phyloP scores from a whole-genome alignment of 2,797 vertebrate genomes.

The Lophius americanus region DNA sequence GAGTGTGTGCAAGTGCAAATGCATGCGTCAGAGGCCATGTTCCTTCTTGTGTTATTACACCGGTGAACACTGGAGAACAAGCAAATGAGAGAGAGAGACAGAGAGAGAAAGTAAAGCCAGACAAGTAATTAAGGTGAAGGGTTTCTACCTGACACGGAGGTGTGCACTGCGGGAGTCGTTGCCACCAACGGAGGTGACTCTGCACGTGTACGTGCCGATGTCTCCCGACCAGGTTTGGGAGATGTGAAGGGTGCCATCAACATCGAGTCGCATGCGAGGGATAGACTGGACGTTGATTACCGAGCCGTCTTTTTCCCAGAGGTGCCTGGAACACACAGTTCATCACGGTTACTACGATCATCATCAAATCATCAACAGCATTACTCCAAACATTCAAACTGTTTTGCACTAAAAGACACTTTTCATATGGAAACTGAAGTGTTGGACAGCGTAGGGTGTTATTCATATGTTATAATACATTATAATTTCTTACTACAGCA shows the following conservation, averaged over 20 bases:
- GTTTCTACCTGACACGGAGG: constrained; percentile 90
- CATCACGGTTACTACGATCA: constrained; percentile 1
- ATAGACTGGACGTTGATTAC: constrained; percentile 80
- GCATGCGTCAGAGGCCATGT: constrained; percentile 1
- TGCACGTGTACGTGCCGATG: constrained; percentile 95
- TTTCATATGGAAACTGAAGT: too few species aligned
- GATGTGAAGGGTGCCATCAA: constrained; percentile 90
- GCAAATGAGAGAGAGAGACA: not conserved
- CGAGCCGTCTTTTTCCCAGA: constrained; percentile 93
- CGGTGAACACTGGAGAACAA: constrained; percentile 1
- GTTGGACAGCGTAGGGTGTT: too few species aligned
- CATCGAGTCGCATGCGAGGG: constrained; percentile 87
- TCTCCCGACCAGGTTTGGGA: constrained; percentile 97
- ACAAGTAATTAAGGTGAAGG: constrained; percentile 35
- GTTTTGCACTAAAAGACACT: too few species aligned
- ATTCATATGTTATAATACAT: too few species aligned
- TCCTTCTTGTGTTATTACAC: constrained; percentile 22
- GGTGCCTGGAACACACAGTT: constrained; percentile 77
- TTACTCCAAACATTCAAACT: not conserved
- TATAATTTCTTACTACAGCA: too few species aligned
- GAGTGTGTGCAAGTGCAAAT: not conserved
- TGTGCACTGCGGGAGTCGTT: constrained; percentile 93
- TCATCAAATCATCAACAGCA: not conserved
- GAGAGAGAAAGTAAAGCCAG: not conserved
- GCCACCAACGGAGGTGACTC: constrained; percentile 90